phyloP scores from a whole-genome alignment of 2,797 vertebrate species.

The Poeciliopsis infans region DNA sequence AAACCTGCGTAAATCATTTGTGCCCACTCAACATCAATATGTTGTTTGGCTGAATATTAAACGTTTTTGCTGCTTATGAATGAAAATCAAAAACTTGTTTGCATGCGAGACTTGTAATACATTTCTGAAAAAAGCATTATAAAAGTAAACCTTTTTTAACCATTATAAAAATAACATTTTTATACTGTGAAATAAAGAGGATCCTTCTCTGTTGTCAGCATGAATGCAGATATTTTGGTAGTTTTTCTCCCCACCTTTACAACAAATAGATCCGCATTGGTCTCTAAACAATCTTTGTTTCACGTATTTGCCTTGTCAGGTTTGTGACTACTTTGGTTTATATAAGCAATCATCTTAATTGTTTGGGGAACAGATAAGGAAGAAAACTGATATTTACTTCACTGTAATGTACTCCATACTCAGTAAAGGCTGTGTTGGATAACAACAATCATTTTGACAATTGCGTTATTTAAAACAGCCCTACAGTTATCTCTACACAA shows the following conservation, averaged over 20 bases:
- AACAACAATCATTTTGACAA: background rate
- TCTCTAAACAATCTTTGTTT: background rate
- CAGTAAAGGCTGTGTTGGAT: background rate
- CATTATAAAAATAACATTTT: background rate
- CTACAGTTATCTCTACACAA: background rate
- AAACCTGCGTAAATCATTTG: constrained; percentile 5
- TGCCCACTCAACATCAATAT: constrained; percentile 18
- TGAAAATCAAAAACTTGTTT: background rate
- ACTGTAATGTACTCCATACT: background rate
- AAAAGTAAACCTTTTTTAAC: background rate
- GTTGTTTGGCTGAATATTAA: background rate
- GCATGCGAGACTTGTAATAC: background rate
- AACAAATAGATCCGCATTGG: background rate
- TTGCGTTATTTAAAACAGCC: background rate
- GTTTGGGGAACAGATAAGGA: background rate
- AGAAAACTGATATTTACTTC: background rate
- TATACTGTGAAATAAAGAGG: background rate
- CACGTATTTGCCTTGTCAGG: background rate
- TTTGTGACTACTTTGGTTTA: background rate
- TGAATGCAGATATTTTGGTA: background rate
- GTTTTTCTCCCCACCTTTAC: background rate
- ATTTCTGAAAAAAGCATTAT: constrained; percentile 17
- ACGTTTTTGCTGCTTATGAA: background rate
- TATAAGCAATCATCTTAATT: background rate
- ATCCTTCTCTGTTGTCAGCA: background rate